Percentiles rank a stretch among this genome's conserved stretches.
phyloP scores from a whole-genome alignment of 2,888 invertebrate genomes.

The Polia nebulosa region DNA sequence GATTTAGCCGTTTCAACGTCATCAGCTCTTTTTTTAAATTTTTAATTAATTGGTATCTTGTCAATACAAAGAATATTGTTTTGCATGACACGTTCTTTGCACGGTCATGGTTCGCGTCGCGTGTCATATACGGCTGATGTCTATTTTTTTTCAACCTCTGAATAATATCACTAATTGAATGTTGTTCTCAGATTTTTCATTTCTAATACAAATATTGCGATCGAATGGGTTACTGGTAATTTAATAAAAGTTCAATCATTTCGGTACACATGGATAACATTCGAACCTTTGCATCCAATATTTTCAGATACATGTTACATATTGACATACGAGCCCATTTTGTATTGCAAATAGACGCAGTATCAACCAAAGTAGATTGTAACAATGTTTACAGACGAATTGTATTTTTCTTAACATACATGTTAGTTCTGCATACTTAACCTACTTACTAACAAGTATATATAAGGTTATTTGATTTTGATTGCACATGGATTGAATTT shows the following conservation, averaged over 20 bases:
- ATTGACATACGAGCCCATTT: conserved; percentile 6
- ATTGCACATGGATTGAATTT: neutral
- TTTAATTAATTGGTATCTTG: no score
- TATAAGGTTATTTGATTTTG: neutral
- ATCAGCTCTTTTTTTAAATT: no score
- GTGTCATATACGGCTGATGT: no score
- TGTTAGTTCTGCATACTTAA: neutral
- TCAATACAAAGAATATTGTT: no score
- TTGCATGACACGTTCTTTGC: no score
- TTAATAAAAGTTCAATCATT: conserved; percentile 1
- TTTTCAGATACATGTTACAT: conserved; percentile 9
- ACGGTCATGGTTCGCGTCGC: no score
- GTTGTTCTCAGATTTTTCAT: no score
- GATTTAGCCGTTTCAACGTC: no score
- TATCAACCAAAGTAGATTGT: neutral
- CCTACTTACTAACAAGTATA: neutral
- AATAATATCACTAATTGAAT: no score
- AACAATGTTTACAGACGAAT: neutral
- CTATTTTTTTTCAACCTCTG: no score
- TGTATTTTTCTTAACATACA: neutral
- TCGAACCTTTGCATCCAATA: neutral
- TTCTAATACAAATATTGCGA: no score
- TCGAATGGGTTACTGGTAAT: no score
- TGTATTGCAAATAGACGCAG: conserved; percentile 3
- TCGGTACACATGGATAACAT: neutral